These are phyloP conservation scores for Poecile montanus DNA, from an alignment of 2,797 vertebrate species.

Conservation along the genomic window DNA sequence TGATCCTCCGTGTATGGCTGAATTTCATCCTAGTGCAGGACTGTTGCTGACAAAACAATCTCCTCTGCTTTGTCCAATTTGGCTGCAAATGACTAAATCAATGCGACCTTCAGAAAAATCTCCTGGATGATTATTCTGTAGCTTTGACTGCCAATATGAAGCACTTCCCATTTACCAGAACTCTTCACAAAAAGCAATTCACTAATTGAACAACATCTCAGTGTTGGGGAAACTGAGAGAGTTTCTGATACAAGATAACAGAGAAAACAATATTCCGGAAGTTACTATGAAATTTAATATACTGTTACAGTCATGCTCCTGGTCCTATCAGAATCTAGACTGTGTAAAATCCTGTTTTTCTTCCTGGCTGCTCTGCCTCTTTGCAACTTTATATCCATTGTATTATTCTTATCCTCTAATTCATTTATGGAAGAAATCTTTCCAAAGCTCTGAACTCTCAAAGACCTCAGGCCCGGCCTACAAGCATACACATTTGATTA, in stretches of 20 bases:
- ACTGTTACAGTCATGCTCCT: background rate
- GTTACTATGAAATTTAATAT: background rate
- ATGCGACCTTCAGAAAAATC: slow-evolving; percentile 36
- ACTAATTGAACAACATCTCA: slow-evolving; percentile 1
- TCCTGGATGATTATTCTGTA: background rate
- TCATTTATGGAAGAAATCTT: background rate
- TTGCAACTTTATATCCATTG: background rate
- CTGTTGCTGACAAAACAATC: background rate
- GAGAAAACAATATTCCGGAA: background rate
- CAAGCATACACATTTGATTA: background rate
- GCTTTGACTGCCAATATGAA: background rate
- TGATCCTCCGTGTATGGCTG: background rate
- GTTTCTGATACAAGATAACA: background rate
- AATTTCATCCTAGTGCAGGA: background rate
- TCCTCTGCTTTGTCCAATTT: slow-evolving; percentile 12
- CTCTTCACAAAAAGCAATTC: background rate
- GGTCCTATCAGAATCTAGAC: background rate
- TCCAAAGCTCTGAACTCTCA: background rate
- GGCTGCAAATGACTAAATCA: slow-evolving; percentile 27
- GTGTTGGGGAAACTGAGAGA: background rate
- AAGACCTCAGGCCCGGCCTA: background rate
- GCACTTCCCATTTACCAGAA: background rate
- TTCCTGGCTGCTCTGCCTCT: background rate
- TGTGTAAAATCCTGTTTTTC: background rate
- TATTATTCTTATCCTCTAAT: background rate